Evolutionary conservation across 2,888 invertebrate species (phyloP).

Genomic region (Pyralis farinalis): DNA sequence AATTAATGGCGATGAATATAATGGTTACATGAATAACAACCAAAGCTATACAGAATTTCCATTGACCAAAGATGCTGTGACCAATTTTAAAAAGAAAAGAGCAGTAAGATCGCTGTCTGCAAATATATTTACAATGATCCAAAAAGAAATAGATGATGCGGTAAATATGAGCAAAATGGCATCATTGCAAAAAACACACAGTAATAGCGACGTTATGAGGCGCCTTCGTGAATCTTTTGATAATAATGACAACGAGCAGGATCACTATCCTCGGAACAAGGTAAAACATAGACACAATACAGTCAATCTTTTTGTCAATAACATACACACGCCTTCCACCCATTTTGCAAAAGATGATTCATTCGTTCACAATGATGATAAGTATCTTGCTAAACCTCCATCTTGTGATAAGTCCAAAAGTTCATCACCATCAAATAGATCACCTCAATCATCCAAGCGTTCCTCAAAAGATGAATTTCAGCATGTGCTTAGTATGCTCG

Average conservation of each 20-base stretch:
- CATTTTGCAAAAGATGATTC: constrained; percentile 77
- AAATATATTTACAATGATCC: constrained; percentile 89
- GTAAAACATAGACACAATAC: constrained; percentile 78
- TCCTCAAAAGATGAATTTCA: constrained; percentile 81
- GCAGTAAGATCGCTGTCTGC: constrained; percentile 92
- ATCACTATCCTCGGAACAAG: constrained; percentile 70
- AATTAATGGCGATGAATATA: constrained; percentile 69
- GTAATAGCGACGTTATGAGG: constrained; percentile 81
- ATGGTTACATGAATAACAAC: constrained; percentile 70
- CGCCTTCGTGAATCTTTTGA: constrained; percentile 69
- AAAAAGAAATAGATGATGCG: constrained; percentile 83
- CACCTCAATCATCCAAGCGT: constrained; percentile 73
- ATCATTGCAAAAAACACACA: constrained; percentile 82
- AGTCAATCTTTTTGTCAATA: constrained; percentile 73
- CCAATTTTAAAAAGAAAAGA: constrained; percentile 85
- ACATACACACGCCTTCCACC: constrained; percentile 64
- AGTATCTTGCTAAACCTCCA: constrained; percentile 70
- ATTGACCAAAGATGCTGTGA: constrained; percentile 53
- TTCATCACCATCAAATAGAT: constrained; percentile 79
- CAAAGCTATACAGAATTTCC: constrained; percentile 55
- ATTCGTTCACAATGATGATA: constrained; percentile 73
- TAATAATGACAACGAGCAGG: constrained; percentile 66
- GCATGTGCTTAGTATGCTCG: constrained; percentile 86
- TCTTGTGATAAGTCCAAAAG: constrained; percentile 77
- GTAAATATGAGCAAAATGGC: constrained; percentile 73